These are phyloP conservation scores for Clarias pachynema DNA, from an alignment of 2,797 vertebrate species.

Conservation along the genomic window DNA sequence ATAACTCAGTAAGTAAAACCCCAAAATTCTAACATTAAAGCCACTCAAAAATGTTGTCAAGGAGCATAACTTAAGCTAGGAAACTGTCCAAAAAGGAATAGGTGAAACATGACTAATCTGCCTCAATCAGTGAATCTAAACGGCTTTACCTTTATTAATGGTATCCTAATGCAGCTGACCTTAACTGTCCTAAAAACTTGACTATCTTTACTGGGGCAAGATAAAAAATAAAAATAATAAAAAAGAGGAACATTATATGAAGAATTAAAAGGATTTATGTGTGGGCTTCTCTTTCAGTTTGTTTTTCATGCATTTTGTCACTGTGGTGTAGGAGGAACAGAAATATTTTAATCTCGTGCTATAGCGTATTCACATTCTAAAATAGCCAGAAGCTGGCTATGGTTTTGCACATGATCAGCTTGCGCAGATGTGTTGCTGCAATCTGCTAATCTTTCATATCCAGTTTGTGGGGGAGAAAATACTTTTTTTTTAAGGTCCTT, in stretches of 20 bases:
- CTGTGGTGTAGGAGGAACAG: constrained; percentile 26
- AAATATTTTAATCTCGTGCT: constrained; percentile 29
- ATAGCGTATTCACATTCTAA: constrained; percentile 33
- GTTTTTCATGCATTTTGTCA: background rate
- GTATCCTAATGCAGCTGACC: background rate
- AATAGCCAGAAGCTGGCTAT: constrained; percentile 36
- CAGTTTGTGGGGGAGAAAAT: background rate
- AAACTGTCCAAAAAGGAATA: background rate
- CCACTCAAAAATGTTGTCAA: background rate
- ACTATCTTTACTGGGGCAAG: background rate
- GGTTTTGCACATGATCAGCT: constrained; percentile 35
- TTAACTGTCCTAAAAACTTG: background rate
- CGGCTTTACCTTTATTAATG: background rate
- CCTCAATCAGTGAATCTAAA: background rate
- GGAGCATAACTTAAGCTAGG: background rate
- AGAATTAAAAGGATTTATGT: background rate
- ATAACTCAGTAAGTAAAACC: background rate
- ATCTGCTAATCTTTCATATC: background rate
- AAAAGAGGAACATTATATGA: background rate
- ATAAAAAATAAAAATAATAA: background rate
- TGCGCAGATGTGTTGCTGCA: background rate
- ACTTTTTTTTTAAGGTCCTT: background rate
- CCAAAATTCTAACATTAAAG: background rate
- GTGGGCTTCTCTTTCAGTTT: background rate
- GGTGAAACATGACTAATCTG: background rate